Percentiles rank a stretch among this genome's conserved stretches.
Evolutionary conservation across 1,140 invertebrate species (phyloP).

Genomic region (Drosophila albomicans): DNA sequence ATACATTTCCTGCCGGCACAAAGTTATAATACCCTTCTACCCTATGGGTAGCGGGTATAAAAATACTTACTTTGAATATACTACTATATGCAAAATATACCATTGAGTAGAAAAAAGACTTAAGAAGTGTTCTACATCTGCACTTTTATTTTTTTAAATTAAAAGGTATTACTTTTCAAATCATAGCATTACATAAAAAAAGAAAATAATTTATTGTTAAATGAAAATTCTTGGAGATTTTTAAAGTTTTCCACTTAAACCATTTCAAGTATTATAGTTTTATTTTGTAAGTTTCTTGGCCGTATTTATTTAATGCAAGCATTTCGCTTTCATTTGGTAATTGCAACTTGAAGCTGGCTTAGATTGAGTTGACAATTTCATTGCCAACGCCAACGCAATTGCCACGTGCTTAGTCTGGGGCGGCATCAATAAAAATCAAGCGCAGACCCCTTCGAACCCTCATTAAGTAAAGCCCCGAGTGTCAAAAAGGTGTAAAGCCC

Average conservation of each 20-base stretch:
- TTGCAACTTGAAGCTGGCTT: constrained; percentile 9
- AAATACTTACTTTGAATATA: too few species aligned
- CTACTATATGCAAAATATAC: too few species aligned
- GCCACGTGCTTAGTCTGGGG: neutral
- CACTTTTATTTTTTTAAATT: too few species aligned
- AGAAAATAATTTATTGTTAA: too few species aligned
- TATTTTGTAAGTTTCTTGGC: constrained; percentile 3
- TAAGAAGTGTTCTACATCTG: too few species aligned
- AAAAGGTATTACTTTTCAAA: too few species aligned
- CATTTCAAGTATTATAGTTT: neutral
- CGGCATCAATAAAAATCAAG: constrained; percentile 47
- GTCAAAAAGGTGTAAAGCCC: constrained; percentile 43
- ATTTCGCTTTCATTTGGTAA: constrained; percentile 25
- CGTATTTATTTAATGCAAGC: constrained; percentile 6
- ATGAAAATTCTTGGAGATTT: too few species aligned
- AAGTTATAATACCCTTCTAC: too few species aligned
- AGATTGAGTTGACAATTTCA: constrained; percentile 37
- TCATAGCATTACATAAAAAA: too few species aligned
- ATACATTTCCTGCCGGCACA: too few species aligned
- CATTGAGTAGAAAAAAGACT: too few species aligned
- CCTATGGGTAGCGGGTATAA: too few species aligned
- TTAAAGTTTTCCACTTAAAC: neutral
- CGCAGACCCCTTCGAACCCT: constrained; percentile 30
- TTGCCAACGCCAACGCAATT: neutral
- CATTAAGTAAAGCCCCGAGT: constrained; percentile 38